A percentile compares a stretch with the other conserved stretches of the same genome.
Conservation (phyloP, 37 sponge, comb jelly and placozoan species). For the Dysidea cf. avara region DNA sequence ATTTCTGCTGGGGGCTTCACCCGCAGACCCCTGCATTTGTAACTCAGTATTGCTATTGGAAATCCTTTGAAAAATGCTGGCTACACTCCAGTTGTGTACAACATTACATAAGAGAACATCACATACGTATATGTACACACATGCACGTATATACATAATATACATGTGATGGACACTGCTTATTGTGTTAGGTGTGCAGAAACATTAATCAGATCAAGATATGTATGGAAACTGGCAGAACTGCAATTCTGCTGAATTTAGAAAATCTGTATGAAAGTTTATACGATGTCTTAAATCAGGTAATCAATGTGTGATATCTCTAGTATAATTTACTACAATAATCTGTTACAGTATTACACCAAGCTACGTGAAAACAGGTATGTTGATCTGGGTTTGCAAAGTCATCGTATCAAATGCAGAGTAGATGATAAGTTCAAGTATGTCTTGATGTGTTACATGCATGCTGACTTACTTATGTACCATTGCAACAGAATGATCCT, state of each 20-base stretch:
- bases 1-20: no score
- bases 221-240: slow-evolving; percentile 77
- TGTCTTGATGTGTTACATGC: slow-evolving; percentile 3
- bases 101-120: no score
- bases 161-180: no score
- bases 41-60: no score
- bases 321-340: background rate
- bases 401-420: slow-evolving; percentile 66
- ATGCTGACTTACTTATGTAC: background rate
- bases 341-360: slow-evolving; percentile 41
- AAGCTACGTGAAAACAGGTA: slow-evolving; percentile 34
- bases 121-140: no score
- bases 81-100: no score
- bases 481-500: slow-evolving; percentile 60
- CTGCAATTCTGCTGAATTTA: slow-evolving; percentile 69
- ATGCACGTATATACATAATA: no score
- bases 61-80: no score
- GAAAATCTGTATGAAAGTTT: slow-evolving; percentile 84
- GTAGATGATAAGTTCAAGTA: slow-evolving; percentile 66
- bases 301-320: background rate
- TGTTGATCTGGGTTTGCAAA: slow-evolving; percentile 73
- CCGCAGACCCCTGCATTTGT: no score
- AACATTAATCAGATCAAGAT: slow-evolving; percentile 82
- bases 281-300: slow-evolving; percentile 81
- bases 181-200: slow-evolving; percentile 46